A percentile compares a stretch with the other conserved stretches of the same genome.
Evolutionary conservation across 1,140 invertebrate genomes (phyloP).

Genomic region (Drosophila micromelanica): DNA sequence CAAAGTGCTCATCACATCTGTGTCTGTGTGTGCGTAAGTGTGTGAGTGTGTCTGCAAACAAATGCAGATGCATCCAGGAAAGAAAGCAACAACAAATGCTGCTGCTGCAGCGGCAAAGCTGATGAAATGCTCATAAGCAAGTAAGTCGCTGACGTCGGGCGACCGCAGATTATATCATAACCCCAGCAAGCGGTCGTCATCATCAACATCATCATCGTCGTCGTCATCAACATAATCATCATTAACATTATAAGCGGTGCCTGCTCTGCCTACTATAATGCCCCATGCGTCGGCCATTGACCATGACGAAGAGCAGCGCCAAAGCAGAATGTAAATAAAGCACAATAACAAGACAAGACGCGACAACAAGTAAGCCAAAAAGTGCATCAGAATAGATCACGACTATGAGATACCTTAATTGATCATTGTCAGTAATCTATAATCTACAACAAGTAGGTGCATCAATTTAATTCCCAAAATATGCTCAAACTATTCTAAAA

Average conservation of each 20-base stretch:
- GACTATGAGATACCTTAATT: conserved; percentile 25
- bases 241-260: conserved; percentile 1
- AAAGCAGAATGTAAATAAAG: conserved; percentile 78
- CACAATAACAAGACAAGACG: conserved; percentile 58
- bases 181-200: conserved; percentile 42
- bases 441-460: too few species aligned
- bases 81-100: conserved; percentile 11
- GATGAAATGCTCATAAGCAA: conserved; percentile 53
- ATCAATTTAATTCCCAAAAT: too few species aligned
- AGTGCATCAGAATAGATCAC: conserved; percentile 16
- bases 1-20: conserved; percentile 37
- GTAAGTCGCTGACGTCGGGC: conserved; percentile 47
- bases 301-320: conserved; percentile 70
- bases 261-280: conserved; percentile 39
- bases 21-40: not conserved
- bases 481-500: too few species aligned
- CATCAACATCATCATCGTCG: conserved; percentile 21
- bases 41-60: conserved; percentile 30
- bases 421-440: too few species aligned
- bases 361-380: conserved; percentile 29
- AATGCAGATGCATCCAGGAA: conserved; percentile 35
- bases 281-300: conserved; percentile 71
- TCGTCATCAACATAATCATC: conserved; percentile 16
- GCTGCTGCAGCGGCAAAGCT: conserved; percentile 21
- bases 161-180: conserved; percentile 78